Conservation (phyloP, 2,797 vertebrate species). For the Enteromius anoplus region DNA sequence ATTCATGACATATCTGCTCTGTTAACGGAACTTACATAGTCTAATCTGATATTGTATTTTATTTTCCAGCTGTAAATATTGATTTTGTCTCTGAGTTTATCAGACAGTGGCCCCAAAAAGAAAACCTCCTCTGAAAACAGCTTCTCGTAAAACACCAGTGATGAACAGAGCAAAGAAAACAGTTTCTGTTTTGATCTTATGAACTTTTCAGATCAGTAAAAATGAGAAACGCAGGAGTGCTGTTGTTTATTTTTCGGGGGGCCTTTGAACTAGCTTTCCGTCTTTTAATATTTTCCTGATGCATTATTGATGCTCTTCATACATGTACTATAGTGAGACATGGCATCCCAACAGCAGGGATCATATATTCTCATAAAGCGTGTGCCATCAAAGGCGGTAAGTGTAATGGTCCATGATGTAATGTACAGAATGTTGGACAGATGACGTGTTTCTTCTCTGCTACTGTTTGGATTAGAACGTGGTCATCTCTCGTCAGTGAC, state of each 20-base stretch:
- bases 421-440: constrained; percentile 14
- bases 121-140: constrained; percentile 44
- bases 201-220: constrained; percentile 25
- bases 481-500: not conserved
- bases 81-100: constrained; percentile 57
- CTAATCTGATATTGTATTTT: constrained; percentile 42
- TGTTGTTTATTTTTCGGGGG: constrained; percentile 41
- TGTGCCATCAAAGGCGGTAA: constrained; percentile 13
- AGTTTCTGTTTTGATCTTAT: constrained; percentile 9
- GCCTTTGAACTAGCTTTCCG: constrained; percentile 57
- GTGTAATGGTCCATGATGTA: not conserved
- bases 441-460: not conserved
- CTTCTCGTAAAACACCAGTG: constrained; percentile 45
- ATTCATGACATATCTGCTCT: constrained; percentile 34
- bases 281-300: constrained; percentile 70
- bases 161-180: constrained; percentile 24
- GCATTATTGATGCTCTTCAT: constrained; percentile 77
- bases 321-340: constrained; percentile 73
- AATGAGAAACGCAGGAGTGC: constrained; percentile 28
- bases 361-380: constrained; percentile 23
- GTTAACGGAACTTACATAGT: constrained; percentile 43
- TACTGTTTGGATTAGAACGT: not conserved
- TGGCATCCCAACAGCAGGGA: constrained; percentile 42
- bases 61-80: constrained; percentile 50
- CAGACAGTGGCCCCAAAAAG: constrained; percentile 52